Conservation (phyloP, 1,140 invertebrate species). For the Drosophila simulans region DNA sequence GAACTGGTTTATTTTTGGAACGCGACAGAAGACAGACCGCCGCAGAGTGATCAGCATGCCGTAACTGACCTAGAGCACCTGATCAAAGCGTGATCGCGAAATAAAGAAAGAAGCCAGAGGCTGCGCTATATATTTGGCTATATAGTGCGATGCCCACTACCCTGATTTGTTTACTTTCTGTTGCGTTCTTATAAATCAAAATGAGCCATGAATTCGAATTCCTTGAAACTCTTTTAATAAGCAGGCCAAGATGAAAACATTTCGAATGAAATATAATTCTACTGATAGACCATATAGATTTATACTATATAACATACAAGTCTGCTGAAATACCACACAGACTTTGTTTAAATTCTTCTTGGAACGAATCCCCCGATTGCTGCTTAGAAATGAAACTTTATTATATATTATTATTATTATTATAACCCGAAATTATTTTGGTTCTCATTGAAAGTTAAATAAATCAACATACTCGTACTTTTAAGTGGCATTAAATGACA, state of each 20-base stretch:
- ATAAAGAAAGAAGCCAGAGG: constrained; percentile 18
- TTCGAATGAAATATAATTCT: background rate
- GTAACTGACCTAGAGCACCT: constrained; percentile 80
- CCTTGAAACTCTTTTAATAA: background rate
- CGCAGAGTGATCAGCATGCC: constrained; percentile 46
- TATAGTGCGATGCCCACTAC: constrained; percentile 15
- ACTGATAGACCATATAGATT: background rate
- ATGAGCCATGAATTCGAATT: background rate
- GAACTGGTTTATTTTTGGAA: constrained; percentile 73
- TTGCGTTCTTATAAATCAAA: constrained; percentile 18
- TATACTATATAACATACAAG: too few relatives aligned
- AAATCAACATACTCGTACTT: background rate
- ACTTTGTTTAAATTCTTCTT: too few relatives aligned
- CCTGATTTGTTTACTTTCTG: constrained; percentile 33
- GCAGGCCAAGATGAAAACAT: background rate
- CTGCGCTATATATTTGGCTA: constrained; percentile 5
- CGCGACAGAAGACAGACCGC: constrained; percentile 16
- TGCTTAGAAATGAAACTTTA: too few relatives aligned
- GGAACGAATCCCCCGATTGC: too few relatives aligned
- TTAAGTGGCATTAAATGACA: background rate
- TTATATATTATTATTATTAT: too few relatives aligned
- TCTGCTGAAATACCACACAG: too few relatives aligned
- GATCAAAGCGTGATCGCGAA: constrained; percentile 70
- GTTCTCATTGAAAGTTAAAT: too few relatives aligned
- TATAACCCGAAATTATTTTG: too few relatives aligned